Evolutionary conservation across 2,113 vertebrate genomes (phyloP), one percentile per base, ranked within the genome.

Genomic region (Lycaon pictus): DNA sequence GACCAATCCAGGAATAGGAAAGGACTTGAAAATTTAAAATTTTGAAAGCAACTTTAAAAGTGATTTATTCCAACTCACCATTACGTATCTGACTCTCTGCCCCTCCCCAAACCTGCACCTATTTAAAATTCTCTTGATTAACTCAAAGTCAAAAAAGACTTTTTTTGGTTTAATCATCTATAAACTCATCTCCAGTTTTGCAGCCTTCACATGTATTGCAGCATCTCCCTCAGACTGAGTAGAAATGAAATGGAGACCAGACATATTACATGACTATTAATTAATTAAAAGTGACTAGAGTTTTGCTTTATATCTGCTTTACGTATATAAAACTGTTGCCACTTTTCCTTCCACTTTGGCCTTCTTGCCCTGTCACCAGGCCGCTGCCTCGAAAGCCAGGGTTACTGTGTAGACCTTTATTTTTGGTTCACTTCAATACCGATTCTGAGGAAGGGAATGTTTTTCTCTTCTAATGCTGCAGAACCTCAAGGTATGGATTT

Each of bases 81-180:
- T 27, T 37, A 67, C 53, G 37, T 32, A 7, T 27, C 19, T 81
- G 11, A 48, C 11, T 85, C 12, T 77, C 11, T 43, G 43, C 43
- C 0, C 65, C 37, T 6, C 1, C 19, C 7, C 7, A 2, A 77
- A 79, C 37, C 23, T 29, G 0, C 0, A 25, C 32, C 4, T 79
- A 51, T 81, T 71, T 10, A 11, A 79, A 84, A 11, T 84, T 60
- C 51, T 97, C 72, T 67, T 67, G n/a, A 48, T 72, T 55, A 27
- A 55, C 60, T 85, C 4, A 77, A 76, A 62, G n/a, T 76, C 15
- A 51, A 37, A 2, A 29, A 88, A 67, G 22, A 58, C 23, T 3
- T 63, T 77, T 82, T 90, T 90, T 58, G 20, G 17, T 48, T 76
- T 53, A 56, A 20, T n/a, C 63, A 71, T 56, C 19, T 79, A 35